Base-by-base conservation (phyloP, 2,888 invertebrate species). In the Cerastis rubricosa region DNA sequence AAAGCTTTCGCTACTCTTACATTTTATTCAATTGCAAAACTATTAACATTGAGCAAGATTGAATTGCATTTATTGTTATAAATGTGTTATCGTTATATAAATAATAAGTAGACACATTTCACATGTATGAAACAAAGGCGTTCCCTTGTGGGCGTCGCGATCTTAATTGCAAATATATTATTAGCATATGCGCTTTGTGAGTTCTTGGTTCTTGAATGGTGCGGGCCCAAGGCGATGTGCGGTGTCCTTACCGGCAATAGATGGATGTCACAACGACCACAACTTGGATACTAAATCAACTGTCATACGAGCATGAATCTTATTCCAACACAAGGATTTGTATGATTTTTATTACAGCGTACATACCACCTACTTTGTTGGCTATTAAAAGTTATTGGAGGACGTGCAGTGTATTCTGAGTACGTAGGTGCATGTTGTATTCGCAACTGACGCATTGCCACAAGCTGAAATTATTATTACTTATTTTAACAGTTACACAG, bases 131-230 rank as follows among this genome's bases (percentile, higher is more conserved):
- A 93, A 96, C 96, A 96, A 96, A 95, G 90, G 94, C 89, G 93
- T 94, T 93, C 94, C 94, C 90, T 90, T 88, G 95, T 94, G 95
- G 95, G 96, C 92, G 95, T 91, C 84, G 89, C 86, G 85, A 96
- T 96, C 93, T 94, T 95, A 96, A 96, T 96, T 96, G 96, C 95
- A 96, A 96, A 96, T 96, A 90, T 85, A 91, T 81, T 92, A 96
- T 96, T 96, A 94, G 93, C 96, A 96, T 96, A 95, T 92, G 93
- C 92, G 94, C 96, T 95, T 95, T 96, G 95, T 95, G 91, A 92
- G 92, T 93, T 92, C 92, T 94, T 93, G 93, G 92, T 93, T 92
- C 92, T 94, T 93, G 93, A 94, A 94, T 93, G 94, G 94, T 91
- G 91, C 90, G 91, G 92, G 91, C 92, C 91, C 94, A 94, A 95